These are phyloP conservation scores for Lethrus apterus DNA, from an alignment of 1,140 invertebrate species.

Conservation along the genomic window DNA sequence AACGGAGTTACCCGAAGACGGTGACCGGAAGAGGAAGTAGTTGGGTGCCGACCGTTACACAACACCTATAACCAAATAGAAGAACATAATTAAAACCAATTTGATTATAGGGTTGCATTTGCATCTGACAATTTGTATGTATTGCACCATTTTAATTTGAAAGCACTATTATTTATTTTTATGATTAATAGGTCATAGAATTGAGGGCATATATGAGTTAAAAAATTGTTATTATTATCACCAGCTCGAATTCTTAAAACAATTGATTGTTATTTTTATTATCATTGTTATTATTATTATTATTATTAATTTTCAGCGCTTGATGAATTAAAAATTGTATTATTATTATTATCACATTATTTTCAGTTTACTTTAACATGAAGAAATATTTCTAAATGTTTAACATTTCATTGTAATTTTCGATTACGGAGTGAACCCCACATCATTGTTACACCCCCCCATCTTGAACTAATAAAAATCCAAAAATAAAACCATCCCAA, in stretches of 20 bases:
- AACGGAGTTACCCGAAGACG: conserved; percentile 8
- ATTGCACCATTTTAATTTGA: no score
- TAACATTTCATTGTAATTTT: no score
- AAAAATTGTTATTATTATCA: background rate
- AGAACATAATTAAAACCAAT: conserved; percentile 3
- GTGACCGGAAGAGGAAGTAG: conserved; percentile 14
- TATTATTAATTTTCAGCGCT: background rate
- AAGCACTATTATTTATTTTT: background rate
- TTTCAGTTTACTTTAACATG: no score
- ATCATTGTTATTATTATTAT: background rate
- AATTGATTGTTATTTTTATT: conserved; percentile 5
- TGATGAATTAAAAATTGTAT: background rate
- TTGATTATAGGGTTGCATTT: conserved; percentile 13
- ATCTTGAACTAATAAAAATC: no score
- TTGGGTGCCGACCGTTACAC: conserved; percentile 28
- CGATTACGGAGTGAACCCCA: no score
- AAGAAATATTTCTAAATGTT: no score
- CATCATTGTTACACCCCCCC: no score
- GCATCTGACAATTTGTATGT: background rate
- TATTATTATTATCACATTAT: background rate
- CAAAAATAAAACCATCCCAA: no score
- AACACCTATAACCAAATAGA: conserved; percentile 34
- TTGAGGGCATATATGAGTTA: background rate
- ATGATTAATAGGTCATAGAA: background rate
- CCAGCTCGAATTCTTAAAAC: background rate